Evolutionary conservation across 2,797 vertebrate species (phyloP), one percentile per base, ranked within the genome.

Genomic region (Sebastes elongatus): DNA sequence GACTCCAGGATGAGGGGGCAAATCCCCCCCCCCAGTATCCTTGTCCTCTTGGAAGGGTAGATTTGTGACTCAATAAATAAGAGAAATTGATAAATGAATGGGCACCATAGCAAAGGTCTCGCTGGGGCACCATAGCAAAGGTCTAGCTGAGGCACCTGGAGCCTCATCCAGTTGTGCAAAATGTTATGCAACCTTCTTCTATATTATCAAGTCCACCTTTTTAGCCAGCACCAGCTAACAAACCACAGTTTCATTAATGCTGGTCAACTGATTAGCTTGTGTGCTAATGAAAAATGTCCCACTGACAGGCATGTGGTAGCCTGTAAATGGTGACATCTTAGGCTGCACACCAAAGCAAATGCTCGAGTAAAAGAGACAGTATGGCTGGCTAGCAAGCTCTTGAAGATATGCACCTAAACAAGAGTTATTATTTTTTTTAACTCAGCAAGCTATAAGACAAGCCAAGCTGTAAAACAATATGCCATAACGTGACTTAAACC

Each of bases 1-100:
- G 91, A 92, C 90, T 89, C 85, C 82, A 88, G 74, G 85, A 91
- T 85, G 89, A 89, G 85, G 87, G 87, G 86, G 87, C 79, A 84
- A 93, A 89, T 83, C 84, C 86, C 33, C 38, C 11, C 38, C 38
- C 67, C 83, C 80, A 77, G 76, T 82, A 88, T 82, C 84, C 66
- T 74, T 55, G 78, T 78, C 80, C 71, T 73, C 63, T 4, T 74
- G 46, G 65, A 86, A 62, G 80, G 75, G 73, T 61, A 71, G 38
- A 76, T 80, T 71, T 83, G 68, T 76, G 76, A n/a, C 55, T 28
- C 23, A 55, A 83, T 33, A 81, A 78, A 75, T 23, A 33, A 52
- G 1, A 71, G 5, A 74, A 69, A 70, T 13, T 8, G 14, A 64
- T 23, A 62, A 76, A 65, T 67, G 42, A 70, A 72, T 68, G 71